Base-by-base conservation (phyloP, 2,888 invertebrate species). In the Smittia aterrima region DNA sequence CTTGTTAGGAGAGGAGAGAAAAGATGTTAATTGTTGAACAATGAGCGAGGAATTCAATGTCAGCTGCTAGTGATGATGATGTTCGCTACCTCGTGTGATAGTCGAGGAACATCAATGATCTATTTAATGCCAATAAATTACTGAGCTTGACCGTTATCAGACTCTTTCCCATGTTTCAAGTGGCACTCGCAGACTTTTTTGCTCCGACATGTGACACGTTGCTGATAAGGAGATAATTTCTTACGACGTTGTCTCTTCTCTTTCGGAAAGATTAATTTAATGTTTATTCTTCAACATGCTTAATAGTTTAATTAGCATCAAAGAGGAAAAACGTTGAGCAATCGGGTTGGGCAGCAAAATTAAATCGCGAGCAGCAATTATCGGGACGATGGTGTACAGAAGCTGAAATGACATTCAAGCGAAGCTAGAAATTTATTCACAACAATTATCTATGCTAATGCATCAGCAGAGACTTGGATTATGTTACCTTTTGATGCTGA, bases 231-330 rank as follows among this genome's bases (percentile, higher is more conserved):
- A 66, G 66, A 66, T 58, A 58, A 58, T 58, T 58, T 66, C 66
- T 66, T 68, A 16, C 40, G 41, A 22, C 20, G 1, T 11, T 16
- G 11, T n/a, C n/a, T n/a, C n/a, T 22, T n/a, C 16, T 20, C 22
- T 24, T 20, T 4, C 41, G 38, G n/a, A 13, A 47, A 68, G 68
- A 41, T 68, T 68, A 41, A 68, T 68, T 68, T 68, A 18, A 68
- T 68, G 68, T 68, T 47, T 40, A 68, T 68, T 41, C 38, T 68
- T 68, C 38, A 32, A 40, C 41, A 22, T 68, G 22, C 25, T 68
- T 41, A 68, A 68, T 68, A 68, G 68, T 68, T 68, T 68, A 68
- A 68, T 68, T 68, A 68, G 20, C 13, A 41, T 68, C 47, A 22
- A 47, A n/a, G n/a, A 27, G 66, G 27, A 32, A 7, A 18, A 54